Evolutionary conservation across 2,888 invertebrate genomes (phyloP).

Genomic region (Conus canariensis): DNA sequence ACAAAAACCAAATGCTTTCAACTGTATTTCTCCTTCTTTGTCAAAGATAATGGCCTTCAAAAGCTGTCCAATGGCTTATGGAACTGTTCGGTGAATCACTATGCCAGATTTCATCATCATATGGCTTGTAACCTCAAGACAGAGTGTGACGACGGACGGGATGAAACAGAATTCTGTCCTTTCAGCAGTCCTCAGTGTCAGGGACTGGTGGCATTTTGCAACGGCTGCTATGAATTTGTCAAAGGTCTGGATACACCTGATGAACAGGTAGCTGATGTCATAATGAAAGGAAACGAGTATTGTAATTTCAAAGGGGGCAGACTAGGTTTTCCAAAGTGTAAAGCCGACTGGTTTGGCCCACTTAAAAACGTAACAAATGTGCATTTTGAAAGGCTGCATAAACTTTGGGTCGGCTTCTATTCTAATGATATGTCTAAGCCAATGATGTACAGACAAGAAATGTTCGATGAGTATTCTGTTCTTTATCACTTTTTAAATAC

Average conservation of each 20-base stretch:
- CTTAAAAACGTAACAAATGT: not conserved
- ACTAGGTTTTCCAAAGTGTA: not conserved
- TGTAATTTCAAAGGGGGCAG: not conserved
- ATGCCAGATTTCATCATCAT: not conserved
- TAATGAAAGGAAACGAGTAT: not conserved
- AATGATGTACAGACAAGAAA: not conserved
- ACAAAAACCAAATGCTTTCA: too few relatives aligned
- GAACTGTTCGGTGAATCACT: constrained; percentile 21
- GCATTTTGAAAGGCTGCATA: not conserved
- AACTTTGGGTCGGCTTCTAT: not conserved
- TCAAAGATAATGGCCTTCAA: too few relatives aligned
- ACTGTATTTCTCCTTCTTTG: too few relatives aligned
- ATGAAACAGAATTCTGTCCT: constrained; percentile 7
- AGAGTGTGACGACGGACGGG: constrained; percentile 17
- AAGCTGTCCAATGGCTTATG: not conserved
- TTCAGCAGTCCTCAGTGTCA: constrained; percentile 2
- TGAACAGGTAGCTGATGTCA: not conserved
- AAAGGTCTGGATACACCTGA: not conserved
- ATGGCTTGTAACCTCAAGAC: not conserved
- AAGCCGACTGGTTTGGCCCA: not conserved
- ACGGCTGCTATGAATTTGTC: not conserved
- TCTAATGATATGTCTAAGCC: not conserved
- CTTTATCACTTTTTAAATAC: not conserved
- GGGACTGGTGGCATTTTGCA: not conserved
- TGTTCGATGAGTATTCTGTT: not conserved